Conservation (phyloP, 2,797 vertebrate species). For the Tapirus indicus region DNA sequence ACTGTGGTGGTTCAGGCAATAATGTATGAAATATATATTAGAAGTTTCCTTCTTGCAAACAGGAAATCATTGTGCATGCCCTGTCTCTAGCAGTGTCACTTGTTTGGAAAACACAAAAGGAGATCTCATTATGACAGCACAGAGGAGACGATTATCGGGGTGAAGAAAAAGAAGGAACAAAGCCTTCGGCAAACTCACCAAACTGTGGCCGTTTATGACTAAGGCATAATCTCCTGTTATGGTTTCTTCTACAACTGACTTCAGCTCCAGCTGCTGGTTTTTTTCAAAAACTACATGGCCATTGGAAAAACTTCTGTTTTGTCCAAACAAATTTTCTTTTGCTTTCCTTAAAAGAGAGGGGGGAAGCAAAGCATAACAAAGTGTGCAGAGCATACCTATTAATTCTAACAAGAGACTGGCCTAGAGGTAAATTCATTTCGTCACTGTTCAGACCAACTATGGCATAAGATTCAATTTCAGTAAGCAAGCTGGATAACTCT, state of each 20-base stretch:
- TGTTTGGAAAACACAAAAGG: conserved; percentile 70
- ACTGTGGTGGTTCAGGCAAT: conserved; percentile 60
- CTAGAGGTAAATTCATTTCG: conserved; percentile 19
- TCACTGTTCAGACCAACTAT: neutral
- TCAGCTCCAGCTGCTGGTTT: conserved; percentile 80
- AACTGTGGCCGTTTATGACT: conserved; percentile 91
- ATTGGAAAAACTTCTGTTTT: conserved; percentile 79
- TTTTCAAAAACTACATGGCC: conserved; percentile 85
- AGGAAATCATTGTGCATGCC: conserved; percentile 59
- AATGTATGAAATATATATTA: conserved; percentile 72
- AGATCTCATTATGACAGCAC: conserved; percentile 63
- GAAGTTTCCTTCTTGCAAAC: conserved; percentile 70
- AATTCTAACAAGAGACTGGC: conserved; percentile 34
- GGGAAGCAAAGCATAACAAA: conserved; percentile 48
- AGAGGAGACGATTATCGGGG: conserved; percentile 50
- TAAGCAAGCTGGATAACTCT: neutral
- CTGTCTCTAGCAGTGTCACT: conserved; percentile 54
- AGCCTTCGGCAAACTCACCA: conserved; percentile 87
- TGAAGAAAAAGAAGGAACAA: conserved; percentile 74
- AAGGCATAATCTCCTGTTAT: conserved; percentile 90
- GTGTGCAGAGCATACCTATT: neutral
- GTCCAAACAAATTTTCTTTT: conserved; percentile 88
- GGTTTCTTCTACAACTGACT: conserved; percentile 88
- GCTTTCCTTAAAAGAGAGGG: conserved; percentile 86
- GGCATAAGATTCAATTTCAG: conserved; percentile 15